These are phyloP conservation scores for Carollia perspicillata DNA, from an alignment of 2,113 vertebrate species.

Conservation along the genomic window DNA sequence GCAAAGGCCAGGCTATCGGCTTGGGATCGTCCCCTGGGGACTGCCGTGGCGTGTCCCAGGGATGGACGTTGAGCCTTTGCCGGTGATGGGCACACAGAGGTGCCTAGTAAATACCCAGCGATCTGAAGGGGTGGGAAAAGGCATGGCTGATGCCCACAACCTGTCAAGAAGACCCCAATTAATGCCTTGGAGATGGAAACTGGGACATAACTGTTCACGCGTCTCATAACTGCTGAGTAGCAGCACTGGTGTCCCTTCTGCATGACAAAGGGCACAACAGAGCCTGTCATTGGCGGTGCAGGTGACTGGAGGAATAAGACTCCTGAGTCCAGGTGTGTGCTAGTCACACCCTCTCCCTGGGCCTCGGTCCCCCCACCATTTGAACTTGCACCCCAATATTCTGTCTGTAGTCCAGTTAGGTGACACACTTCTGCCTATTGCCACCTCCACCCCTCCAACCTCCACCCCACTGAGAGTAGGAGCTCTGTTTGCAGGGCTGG, in stretches of 20 bases:
- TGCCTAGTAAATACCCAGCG: neutral
- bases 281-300: neutral
- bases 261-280: rapidly evolving
- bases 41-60: neutral
- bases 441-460: neutral
- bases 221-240: neutral
- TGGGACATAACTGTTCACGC: neutral
- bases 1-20: neutral
- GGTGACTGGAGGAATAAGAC: neutral
- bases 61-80: neutral
- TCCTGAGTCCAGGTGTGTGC: neutral
- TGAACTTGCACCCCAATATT: rapidly evolving
- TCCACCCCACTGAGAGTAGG: rapidly evolving
- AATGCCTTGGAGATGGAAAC: neutral
- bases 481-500: neutral
- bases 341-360: neutral
- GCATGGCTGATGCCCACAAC: too few species aligned
- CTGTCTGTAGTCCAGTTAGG: neutral
- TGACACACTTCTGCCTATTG: neutral
- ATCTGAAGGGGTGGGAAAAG: neutral
- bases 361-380: neutral
- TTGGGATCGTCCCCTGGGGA: neutral
- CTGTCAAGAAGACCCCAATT: neutral
- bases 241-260: neutral
- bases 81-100: neutral